phyloP scores from a whole-genome alignment of 1,140 invertebrate species.

The Neuroterus valhalla region DNA sequence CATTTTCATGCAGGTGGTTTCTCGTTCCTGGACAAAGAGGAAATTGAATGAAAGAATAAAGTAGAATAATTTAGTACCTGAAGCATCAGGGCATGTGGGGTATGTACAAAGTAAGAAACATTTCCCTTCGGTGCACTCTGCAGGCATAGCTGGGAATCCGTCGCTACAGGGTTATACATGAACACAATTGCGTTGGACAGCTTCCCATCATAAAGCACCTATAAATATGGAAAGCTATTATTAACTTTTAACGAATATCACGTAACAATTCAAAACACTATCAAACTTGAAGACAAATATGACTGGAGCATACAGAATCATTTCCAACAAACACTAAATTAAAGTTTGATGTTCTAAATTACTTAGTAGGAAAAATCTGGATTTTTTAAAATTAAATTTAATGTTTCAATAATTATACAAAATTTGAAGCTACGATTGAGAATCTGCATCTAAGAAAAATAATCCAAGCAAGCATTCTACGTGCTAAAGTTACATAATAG shows the following conservation, averaged over 20 bases:
- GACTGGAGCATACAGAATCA: no score
- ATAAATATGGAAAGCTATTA: conserved; percentile 42
- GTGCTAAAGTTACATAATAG: no score
- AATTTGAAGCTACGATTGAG: no score
- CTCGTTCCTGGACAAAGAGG: not conserved
- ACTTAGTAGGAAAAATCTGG: no score
- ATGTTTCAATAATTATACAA: no score
- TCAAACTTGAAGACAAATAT: not conserved
- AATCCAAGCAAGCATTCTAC: no score
- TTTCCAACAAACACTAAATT: no score
- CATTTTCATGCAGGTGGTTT: not conserved
- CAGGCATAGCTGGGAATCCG: conserved; percentile 97
- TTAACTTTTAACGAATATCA: not conserved
- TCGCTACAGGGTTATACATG: conserved; percentile 99
- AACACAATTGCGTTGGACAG: conserved; percentile 97
- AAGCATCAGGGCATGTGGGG: conserved; percentile 98
- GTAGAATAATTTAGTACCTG: conserved; percentile 80
- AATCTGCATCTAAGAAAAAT: no score
- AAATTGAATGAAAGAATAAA: conserved; percentile 13
- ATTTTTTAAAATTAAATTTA: no score
- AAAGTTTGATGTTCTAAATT: no score
- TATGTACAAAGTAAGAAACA: conserved; percentile 98
- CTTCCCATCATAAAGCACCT: conserved; percentile 99
- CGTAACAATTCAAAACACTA: not conserved
- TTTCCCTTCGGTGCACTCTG: conserved; percentile 98